Evolutionary conservation across 2,888 invertebrate species (phyloP).

Genomic region (Cephonodes hylas): DNA sequence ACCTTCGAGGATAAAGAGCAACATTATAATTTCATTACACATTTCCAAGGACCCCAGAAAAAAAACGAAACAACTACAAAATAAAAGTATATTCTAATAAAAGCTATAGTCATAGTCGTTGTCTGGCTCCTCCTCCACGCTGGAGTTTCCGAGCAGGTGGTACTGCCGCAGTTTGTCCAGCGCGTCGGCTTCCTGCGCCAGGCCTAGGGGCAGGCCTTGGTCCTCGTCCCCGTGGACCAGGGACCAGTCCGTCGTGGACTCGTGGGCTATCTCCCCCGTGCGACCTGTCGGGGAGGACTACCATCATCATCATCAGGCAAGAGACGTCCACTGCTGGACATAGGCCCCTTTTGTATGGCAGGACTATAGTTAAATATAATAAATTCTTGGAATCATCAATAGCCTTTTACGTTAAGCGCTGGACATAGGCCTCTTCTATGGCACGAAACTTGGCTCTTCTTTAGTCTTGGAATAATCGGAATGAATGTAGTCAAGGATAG

Average conservation of each 20-base stretch:
- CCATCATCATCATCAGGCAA: too few relatives aligned
- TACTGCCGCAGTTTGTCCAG: slow-evolving; percentile 63
- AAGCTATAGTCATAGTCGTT: slow-evolving; percentile 65
- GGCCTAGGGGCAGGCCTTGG: slow-evolving; percentile 41
- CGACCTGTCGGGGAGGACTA: slow-evolving; percentile 40
- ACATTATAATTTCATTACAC: too few relatives aligned
- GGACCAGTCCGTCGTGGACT: slow-evolving; percentile 61
- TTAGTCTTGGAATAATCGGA: too few relatives aligned
- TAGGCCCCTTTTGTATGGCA: too few relatives aligned
- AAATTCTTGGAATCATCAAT: too few relatives aligned
- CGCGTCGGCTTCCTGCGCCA: slow-evolving; percentile 45
- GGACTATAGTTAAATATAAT: too few relatives aligned
- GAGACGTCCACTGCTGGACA: too few relatives aligned
- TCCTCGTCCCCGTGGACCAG: slow-evolving; percentile 49
- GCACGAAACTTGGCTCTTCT: too few relatives aligned
- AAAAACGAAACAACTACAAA: not conserved
- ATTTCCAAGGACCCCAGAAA: not conserved
- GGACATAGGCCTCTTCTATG: too few relatives aligned
- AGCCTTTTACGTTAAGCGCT: too few relatives aligned
- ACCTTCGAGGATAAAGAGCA: too few relatives aligned
- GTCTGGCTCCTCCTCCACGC: slow-evolving; percentile 50
- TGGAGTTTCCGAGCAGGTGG: slow-evolving; percentile 56
- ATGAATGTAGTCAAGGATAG: too few relatives aligned
- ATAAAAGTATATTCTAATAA: slow-evolving; percentile 42
- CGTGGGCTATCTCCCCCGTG: slow-evolving; percentile 55